Evolutionary conservation across 2,113 vertebrate genomes (phyloP).

Genomic region (Megaceryle maxima): DNA sequence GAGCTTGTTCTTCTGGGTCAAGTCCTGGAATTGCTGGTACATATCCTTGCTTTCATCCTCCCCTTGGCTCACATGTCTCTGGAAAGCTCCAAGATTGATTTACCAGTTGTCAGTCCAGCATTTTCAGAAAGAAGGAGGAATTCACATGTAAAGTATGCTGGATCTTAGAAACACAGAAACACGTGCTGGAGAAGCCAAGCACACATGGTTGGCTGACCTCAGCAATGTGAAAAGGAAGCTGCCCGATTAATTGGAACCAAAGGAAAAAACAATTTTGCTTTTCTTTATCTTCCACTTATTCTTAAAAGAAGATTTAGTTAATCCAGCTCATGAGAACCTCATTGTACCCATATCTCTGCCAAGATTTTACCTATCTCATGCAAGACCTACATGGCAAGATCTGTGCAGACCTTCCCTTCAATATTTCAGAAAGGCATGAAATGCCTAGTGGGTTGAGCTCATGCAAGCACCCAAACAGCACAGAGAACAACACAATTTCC

Average conservation of each 20-base stretch:
- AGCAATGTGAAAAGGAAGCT: conserved; percentile 13
- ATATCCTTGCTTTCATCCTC: not conserved
- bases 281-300: not conserved
- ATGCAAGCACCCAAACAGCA: not conserved
- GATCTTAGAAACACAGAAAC: conserved; percentile 46
- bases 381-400: not conserved
- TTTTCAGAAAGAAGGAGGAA: conserved; percentile 44
- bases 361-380: not conserved
- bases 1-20: not conserved
- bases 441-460: not conserved
- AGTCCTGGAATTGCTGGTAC: not conserved
- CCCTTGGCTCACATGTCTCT: not conserved
- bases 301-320: not conserved
- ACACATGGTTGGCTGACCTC: conserved; percentile 29
- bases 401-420: not conserved
- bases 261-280: not conserved
- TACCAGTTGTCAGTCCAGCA: conserved; percentile 49
- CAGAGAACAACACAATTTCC: not conserved
- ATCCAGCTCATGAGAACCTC: not conserved
- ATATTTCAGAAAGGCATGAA: not conserved
- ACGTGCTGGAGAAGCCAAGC: conserved; percentile 32
- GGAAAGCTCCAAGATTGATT: not conserved
- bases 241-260: conserved; percentile 8
- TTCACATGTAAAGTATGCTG: conserved; percentile 54
- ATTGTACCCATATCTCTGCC: not conserved